Percentiles rank a stretch among this genome's conserved stretches.
Evolutionary conservation across 92 coral and sea anemone genomes (phyloP).

Genomic region (Bergia sp.): DNA sequence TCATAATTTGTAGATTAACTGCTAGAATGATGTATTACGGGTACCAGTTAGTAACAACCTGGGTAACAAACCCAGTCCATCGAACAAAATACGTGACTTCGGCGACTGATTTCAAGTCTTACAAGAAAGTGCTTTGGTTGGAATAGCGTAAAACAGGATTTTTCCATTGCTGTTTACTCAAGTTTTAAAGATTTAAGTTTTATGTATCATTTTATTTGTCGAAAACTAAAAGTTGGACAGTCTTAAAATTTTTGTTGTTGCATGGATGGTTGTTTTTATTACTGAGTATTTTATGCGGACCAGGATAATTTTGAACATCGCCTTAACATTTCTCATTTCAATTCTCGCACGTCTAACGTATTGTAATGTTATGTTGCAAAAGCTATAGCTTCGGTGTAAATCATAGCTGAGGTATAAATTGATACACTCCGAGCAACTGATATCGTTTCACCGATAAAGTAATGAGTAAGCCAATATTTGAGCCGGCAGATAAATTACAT

Average conservation of each 20-base stretch:
- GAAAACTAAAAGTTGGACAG: not conserved
- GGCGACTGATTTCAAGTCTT: not conserved
- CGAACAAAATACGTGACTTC: not conserved
- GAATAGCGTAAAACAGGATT: no score
- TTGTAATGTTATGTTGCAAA: not conserved
- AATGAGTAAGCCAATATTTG: no score
- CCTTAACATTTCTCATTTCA: no score
- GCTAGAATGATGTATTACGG: not conserved
- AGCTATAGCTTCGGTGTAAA: not conserved
- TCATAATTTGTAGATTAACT: not conserved
- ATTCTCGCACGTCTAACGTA: no score
- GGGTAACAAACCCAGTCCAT: not conserved
- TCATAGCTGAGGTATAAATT: not conserved
- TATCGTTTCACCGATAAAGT: not conserved
- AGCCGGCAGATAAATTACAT: not conserved
- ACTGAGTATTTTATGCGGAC: no score
- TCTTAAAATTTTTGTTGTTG: not conserved
- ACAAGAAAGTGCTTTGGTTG: not conserved
- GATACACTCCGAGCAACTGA: no score
- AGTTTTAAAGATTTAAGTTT: not conserved
- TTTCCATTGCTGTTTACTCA: no score
- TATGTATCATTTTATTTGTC: no score
- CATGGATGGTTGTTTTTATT: not conserved
- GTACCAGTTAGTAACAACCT: not conserved
- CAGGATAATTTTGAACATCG: not conserved